Percentiles rank a stretch among this genome's conserved stretches.
Evolutionary conservation across 2,888 invertebrate genomes (phyloP).

Genomic region (Drosophila ezoana): DNA sequence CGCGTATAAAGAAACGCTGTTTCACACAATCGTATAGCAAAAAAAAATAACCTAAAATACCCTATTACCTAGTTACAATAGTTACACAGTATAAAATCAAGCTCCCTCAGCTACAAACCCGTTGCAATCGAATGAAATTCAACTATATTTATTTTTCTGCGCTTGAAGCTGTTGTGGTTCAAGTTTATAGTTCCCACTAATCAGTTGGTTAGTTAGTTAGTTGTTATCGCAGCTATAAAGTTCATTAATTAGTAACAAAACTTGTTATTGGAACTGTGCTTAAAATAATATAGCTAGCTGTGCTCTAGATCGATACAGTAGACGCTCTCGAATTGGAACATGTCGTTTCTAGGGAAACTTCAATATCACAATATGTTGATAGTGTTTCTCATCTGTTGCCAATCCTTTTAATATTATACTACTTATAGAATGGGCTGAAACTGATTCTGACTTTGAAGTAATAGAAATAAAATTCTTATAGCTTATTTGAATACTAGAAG

Average conservation of each 20-base stretch:
- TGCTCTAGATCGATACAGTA: conserved; percentile 1
- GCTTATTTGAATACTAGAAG: too few species aligned
- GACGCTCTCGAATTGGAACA: neutral
- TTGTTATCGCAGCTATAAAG: conserved; percentile 26
- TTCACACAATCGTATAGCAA: too few species aligned
- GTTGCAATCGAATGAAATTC: conserved; percentile 26
- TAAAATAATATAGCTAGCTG: conserved; percentile 20
- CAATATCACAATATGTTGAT: too few species aligned
- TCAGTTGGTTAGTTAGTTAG: conserved; percentile 42
- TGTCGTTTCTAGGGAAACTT: too few species aligned
- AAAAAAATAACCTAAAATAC: too few species aligned
- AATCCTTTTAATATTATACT: too few species aligned
- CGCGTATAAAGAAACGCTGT: too few species aligned
- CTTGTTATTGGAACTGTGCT: conserved; percentile 7
- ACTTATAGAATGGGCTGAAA: too few species aligned
- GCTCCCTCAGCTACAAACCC: neutral
- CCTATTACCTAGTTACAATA: too few species aligned
- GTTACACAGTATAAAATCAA: neutral
- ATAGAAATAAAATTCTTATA: too few species aligned
- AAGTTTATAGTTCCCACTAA: conserved; percentile 59
- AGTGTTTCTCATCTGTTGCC: too few species aligned
- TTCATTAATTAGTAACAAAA: conserved; percentile 17
- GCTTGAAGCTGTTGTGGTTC: conserved; percentile 23
- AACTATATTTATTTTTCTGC: conserved; percentile 8
- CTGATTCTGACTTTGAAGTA: too few species aligned